Evolutionary conservation across 2,888 invertebrate genomes (phyloP).

Genomic region (Petrophora chlorosata): DNA sequence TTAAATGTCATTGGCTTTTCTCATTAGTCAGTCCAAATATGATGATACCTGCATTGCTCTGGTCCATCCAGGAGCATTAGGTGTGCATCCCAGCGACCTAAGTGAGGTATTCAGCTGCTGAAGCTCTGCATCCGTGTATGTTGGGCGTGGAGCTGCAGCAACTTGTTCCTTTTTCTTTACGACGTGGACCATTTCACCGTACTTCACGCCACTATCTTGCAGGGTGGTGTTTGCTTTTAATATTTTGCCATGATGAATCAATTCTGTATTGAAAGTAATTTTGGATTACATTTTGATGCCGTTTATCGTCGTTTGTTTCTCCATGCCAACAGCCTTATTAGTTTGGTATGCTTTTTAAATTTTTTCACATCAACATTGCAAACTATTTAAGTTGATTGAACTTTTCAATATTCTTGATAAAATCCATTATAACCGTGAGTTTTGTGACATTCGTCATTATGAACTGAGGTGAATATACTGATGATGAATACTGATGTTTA

Average conservation of each 20-base stretch:
- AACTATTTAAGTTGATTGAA: too few species aligned
- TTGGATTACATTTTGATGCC: neutral
- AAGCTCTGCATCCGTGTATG: constrained; percentile 84
- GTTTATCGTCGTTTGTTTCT: too few species aligned
- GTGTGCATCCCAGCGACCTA: constrained; percentile 83
- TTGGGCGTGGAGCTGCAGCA: constrained; percentile 62
- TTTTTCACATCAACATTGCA: too few species aligned
- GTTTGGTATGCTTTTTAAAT: too few species aligned
- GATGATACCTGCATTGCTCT: constrained; percentile 85
- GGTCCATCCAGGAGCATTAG: constrained; percentile 85
- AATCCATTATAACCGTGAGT: too few species aligned
- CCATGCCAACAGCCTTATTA: too few species aligned
- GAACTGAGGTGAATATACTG: neutral
- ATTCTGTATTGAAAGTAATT: constrained; percentile 69
- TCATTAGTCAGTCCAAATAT: too few species aligned
- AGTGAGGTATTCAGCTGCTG: constrained; percentile 86
- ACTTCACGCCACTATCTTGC: constrained; percentile 85
- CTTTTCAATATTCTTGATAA: too few species aligned
- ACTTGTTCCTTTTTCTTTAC: constrained; percentile 73
- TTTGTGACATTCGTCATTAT: neutral
- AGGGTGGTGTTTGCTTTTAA: constrained; percentile 85
- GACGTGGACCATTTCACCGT: constrained; percentile 83
- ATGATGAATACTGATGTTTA: neutral
- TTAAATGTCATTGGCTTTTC: too few species aligned
- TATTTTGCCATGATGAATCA: constrained; percentile 88